phyloP scores from a whole-genome alignment of 2,113 vertebrate species.

The Patagioenas fasciata region DNA sequence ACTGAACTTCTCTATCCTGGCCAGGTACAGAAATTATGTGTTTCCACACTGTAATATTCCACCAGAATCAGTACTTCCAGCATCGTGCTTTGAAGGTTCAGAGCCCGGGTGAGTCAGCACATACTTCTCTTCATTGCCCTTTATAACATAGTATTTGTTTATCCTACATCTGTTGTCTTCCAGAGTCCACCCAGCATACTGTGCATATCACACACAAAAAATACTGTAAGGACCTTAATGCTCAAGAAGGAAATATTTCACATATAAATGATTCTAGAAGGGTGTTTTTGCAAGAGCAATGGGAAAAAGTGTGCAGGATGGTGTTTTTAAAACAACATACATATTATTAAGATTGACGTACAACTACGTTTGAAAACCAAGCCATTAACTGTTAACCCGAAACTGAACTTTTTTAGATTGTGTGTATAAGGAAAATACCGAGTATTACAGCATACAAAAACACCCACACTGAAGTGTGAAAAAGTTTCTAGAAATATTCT shows the following conservation, averaged over 20 bases:
- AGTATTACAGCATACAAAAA: neutral
- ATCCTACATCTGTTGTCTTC: neutral
- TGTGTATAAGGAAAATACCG: neutral
- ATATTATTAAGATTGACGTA: neutral
- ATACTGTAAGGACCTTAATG: neutral
- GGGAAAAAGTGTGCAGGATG: neutral
- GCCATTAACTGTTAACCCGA: neutral
- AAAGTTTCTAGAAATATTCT: neutral
- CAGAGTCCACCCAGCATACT: neutral
- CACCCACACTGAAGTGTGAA: neutral
- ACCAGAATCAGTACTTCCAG: neutral
- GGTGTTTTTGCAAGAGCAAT: neutral
- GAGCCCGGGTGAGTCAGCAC: neutral
- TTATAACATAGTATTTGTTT: neutral
- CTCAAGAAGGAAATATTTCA: neutral
- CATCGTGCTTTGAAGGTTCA: neutral
- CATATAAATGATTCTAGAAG: neutral
- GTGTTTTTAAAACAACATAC: neutral
- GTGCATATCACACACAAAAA: rapidly evolving
- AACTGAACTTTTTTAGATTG: neutral
- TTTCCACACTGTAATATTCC: neutral
- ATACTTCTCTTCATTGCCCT: neutral
- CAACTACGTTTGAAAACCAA: neutral
- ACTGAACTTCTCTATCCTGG: neutral
- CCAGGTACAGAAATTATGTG: neutral